Evolutionary conservation across 2,113 vertebrate genomes (phyloP).

Genomic region (Sander lucioperca): DNA sequence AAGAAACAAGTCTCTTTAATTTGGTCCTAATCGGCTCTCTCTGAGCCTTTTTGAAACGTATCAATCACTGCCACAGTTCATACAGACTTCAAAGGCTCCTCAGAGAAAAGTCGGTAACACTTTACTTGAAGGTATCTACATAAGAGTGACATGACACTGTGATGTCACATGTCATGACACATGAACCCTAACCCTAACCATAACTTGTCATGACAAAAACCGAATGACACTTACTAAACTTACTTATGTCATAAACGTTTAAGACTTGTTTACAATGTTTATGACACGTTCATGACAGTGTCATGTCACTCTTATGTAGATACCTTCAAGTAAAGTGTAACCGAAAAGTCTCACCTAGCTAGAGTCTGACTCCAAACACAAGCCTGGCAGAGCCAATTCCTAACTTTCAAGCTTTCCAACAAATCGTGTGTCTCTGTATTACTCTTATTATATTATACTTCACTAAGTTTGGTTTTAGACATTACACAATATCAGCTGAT

Average conservation of each 20-base stretch:
- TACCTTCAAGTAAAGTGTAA: too few species aligned
- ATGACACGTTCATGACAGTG: too few species aligned
- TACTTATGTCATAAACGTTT: too few species aligned
- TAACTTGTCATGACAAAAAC: too few species aligned
- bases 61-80: constrained; percentile 43
- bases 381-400: neutral
- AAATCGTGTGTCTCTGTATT: neutral
- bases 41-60: constrained; percentile 44
- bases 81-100: constrained; percentile 54
- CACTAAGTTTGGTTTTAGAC: neutral
- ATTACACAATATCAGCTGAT: neutral
- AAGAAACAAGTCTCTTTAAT: constrained; percentile 57
- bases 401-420: neutral
- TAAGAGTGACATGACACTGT: too few species aligned
- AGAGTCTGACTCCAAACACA: constrained; percentile 14
- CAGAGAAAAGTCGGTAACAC: constrained; percentile 18
- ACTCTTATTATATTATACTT: neutral
- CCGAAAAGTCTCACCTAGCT: constrained; percentile 22
- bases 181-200: too few species aligned
- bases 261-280: too few species aligned
- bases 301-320: too few species aligned
- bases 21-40: constrained; percentile 55
- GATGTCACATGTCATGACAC: too few species aligned
- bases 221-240: too few species aligned
- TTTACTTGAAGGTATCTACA: too few species aligned